These are phyloP conservation scores for Argyresthia goedartella DNA, from an alignment of 2,888 invertebrate species.

Conservation along the genomic window DNA sequence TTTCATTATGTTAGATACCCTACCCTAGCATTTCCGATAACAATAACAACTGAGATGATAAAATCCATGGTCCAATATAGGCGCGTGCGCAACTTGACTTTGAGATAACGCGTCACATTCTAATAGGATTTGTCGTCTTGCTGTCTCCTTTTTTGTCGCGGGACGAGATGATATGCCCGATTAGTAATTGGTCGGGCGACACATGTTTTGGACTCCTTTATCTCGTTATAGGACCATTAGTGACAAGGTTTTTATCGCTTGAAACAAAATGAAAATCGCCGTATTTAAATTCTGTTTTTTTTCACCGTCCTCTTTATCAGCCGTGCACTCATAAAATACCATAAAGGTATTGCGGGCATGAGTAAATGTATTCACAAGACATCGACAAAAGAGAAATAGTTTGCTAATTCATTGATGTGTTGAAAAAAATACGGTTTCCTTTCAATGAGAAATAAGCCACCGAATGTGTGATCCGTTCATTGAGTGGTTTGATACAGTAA, in stretches of 20 bases:
- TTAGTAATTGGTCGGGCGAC: constrained; percentile 66
- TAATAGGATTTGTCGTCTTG: constrained; percentile 51
- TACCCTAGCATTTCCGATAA: too few species aligned
- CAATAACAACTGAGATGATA: too few species aligned
- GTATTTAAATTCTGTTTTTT: too few species aligned
- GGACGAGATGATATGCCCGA: constrained; percentile 51
- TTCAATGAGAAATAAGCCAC: constrained; percentile 28
- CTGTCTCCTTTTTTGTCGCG: constrained; percentile 49
- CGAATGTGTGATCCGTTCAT: constrained; percentile 39
- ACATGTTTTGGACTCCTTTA: constrained; percentile 59
- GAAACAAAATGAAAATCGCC: not conserved
- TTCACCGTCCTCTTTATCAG: not conserved
- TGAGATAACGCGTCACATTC: constrained; percentile 29
- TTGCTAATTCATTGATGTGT: not conserved
- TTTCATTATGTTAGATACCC: too few species aligned
- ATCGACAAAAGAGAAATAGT: not conserved
- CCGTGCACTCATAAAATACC: not conserved
- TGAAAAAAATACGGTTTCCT: constrained; percentile 48
- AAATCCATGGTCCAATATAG: too few species aligned
- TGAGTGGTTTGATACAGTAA: constrained; percentile 27
- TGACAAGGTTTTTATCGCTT: constrained; percentile 5
- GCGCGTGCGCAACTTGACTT: constrained; percentile 35
- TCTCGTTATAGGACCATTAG: constrained; percentile 51
- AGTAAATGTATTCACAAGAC: not conserved
- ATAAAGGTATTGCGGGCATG: not conserved